A percentile compares a stretch with the other conserved stretches of the same genome.
Conservation (phyloP, 2,113 vertebrate species). For the Heteronetta atricapilla region DNA sequence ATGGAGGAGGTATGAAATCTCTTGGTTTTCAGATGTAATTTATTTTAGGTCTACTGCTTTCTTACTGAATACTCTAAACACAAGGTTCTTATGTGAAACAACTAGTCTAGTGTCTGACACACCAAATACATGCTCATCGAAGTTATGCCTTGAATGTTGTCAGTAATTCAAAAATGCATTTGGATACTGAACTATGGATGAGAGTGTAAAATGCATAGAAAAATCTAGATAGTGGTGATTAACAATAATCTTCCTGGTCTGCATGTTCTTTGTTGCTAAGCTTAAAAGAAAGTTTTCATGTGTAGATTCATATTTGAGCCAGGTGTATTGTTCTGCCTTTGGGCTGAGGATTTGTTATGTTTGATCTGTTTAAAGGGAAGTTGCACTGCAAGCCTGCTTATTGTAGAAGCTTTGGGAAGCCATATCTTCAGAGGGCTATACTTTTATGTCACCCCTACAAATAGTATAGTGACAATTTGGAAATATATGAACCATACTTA, state of each 20-base stretch:
- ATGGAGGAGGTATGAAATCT: background rate
- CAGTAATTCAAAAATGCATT: background rate
- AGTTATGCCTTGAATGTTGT: background rate
- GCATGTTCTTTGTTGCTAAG: background rate
- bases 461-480: background rate
- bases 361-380: background rate
- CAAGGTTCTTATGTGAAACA: background rate
- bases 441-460: background rate
- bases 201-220: background rate
- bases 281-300: background rate
- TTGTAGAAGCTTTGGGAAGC: constrained; percentile 3
- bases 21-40: background rate
- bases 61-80: background rate
- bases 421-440: background rate
- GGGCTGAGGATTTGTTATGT: background rate
- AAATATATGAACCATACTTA: background rate
- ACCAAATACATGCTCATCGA: background rate
- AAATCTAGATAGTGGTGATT: background rate
- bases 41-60: background rate
- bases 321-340: background rate
- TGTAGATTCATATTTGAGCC: background rate
- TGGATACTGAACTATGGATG: background rate
- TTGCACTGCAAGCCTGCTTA: background rate
- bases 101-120: background rate
- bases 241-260: background rate